These are phyloP conservation scores for Pterophyllum scalare DNA, from an alignment of 2,113 vertebrate genomes.

Conservation along the genomic window DNA sequence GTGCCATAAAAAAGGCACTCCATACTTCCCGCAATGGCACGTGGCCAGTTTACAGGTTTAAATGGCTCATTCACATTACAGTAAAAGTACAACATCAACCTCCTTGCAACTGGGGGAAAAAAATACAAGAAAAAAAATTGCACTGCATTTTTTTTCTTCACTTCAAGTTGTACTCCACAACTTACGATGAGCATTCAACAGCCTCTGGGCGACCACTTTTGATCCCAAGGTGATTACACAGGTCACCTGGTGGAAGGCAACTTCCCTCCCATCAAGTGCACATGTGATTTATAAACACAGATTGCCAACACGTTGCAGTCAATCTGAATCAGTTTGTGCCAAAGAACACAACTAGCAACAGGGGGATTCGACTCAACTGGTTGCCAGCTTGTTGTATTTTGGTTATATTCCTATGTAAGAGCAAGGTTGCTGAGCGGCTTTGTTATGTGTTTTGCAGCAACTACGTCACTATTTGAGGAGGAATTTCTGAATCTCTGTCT, in stretches of 20 bases:
- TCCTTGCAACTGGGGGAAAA: accelerated
- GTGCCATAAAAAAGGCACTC: too few relatives aligned
- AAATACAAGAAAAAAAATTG: not conserved
- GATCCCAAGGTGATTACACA: not conserved
- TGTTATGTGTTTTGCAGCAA: not conserved
- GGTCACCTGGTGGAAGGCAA: not conserved
- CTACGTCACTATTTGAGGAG: not conserved
- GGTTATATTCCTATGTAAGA: not conserved
- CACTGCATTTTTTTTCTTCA: not conserved
- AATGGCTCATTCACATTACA: not conserved
- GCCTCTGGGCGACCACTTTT: too few relatives aligned
- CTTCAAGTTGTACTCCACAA: not conserved
- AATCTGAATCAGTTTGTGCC: too few relatives aligned
- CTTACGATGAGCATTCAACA: not conserved
- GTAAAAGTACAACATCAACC: not conserved
- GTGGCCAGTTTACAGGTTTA: not conserved
- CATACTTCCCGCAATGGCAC: too few relatives aligned
- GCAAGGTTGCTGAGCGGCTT: not conserved
- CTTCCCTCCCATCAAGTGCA: not conserved
- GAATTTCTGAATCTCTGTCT: not conserved
- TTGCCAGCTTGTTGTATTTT: not conserved
- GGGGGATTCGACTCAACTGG: not conserved
- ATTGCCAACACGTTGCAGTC: not conserved
- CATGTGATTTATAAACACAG: not conserved
- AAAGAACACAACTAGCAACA: not conserved